A percentile compares a stretch with the other conserved stretches of the same genome.
phyloP scores from a whole-genome alignment of 2,888 invertebrate species.

The Tyria jacobaeae region DNA sequence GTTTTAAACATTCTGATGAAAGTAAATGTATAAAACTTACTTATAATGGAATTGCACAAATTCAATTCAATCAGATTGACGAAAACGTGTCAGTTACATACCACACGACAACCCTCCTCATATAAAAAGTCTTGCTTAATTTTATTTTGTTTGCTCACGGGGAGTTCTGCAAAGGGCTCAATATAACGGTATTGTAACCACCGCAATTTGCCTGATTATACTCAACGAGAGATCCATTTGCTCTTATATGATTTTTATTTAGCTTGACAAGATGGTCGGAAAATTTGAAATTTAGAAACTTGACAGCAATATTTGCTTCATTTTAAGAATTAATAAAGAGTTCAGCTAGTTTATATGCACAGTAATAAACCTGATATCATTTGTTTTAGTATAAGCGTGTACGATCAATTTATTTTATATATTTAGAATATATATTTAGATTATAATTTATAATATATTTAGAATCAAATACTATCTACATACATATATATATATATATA shows the following conservation, averaged over 20 bases:
- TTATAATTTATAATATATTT: too few species aligned
- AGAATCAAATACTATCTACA: too few species aligned
- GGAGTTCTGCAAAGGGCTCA: slow-evolving; percentile 13
- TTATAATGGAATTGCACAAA: neutral
- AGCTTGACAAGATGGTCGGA: too few species aligned
- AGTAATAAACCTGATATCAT: too few species aligned
- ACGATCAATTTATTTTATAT: too few species aligned
- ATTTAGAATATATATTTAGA: too few species aligned
- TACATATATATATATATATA: too few species aligned
- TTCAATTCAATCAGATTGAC: neutral
- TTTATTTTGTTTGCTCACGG: slow-evolving; percentile 55
- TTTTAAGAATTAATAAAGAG: too few species aligned
- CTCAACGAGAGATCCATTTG: slow-evolving; percentile 37
- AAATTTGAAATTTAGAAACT: too few species aligned
- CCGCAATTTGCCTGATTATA: slow-evolving; percentile 56
- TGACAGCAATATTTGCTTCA: too few species aligned
- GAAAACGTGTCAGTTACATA: slow-evolving; percentile 26
- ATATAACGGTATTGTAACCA: slow-evolving; percentile 50
- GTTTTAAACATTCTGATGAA: neutral
- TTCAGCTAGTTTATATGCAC: too few species aligned
- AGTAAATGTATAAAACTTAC: neutral
- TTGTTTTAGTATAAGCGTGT: too few species aligned
- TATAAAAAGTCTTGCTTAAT: slow-evolving; percentile 54
- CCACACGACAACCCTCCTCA: slow-evolving; percentile 24
- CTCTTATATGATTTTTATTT: slow-evolving; percentile 35